phyloP scores from a whole-genome alignment of 2,797 vertebrate genomes.

The Smutsia temminckii region DNA sequence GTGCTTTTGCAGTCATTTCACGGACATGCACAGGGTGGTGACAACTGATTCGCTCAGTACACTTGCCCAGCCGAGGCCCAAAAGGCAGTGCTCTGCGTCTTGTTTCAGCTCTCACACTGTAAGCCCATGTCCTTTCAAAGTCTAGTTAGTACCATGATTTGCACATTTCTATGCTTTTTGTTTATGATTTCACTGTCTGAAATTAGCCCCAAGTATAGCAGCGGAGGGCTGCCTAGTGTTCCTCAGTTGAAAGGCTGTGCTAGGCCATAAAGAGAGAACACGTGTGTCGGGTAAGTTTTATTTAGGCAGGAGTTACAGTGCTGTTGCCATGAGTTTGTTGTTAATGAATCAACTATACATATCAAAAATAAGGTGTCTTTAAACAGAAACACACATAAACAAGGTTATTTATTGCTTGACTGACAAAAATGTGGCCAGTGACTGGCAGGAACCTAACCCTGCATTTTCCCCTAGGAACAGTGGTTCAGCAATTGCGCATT shows the following conservation, averaged over 20 bases:
- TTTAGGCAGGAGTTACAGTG: neutral
- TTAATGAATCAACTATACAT: neutral
- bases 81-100: neutral
- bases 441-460: neutral
- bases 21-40: neutral
- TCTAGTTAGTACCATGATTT: neutral
- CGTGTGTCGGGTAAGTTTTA: neutral
- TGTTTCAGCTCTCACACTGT: neutral
- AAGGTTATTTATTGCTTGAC: neutral
- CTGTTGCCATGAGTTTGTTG: neutral
- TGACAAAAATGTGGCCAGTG: neutral
- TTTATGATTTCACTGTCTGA: neutral
- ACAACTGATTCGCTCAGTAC: neutral
- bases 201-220: neutral
- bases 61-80: neutral
- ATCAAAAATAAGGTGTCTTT: neutral
- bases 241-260: neutral
- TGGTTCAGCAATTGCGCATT: neutral
- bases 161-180: neutral
- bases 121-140: neutral
- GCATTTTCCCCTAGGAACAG: neutral
- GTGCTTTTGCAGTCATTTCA: neutral
- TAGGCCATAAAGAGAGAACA: neutral
- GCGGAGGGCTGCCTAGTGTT: neutral
- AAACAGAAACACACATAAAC: neutral